Evolutionary conservation across 1,140 invertebrate genomes (phyloP).

Genomic region (Propsilocerus akamusi): DNA sequence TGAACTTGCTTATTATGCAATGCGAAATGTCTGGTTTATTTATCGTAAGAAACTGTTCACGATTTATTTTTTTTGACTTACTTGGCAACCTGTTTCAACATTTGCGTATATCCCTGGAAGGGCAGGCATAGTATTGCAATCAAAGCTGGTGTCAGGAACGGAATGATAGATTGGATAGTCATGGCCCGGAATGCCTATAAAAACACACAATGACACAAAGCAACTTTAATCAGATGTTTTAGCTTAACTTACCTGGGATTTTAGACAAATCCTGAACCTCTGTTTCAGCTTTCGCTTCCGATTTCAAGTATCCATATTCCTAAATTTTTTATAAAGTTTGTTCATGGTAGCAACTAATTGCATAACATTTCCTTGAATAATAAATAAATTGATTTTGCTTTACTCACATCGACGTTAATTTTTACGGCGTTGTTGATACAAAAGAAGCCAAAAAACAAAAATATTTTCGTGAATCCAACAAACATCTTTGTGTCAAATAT

Average conservation of each 20-base stretch:
- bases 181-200: conserved; percentile 38
- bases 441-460: too few species aligned
- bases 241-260: conserved; percentile 36
- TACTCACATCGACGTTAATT: too few species aligned
- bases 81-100: conserved; percentile 70
- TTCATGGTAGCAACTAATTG: too few species aligned
- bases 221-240: not conserved
- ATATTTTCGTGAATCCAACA: too few species aligned
- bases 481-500: too few species aligned
- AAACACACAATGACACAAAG: conserved; percentile 6
- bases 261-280: conserved; percentile 56
- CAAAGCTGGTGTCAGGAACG: conserved; percentile 59
- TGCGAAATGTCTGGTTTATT: not conserved
- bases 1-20: too few species aligned
- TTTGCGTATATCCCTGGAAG: conserved; percentile 74
- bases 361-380: too few species aligned
- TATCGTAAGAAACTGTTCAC: not conserved
- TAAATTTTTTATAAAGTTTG: too few species aligned
- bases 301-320: too few species aligned
- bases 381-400: too few species aligned
- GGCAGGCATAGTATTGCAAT: conserved; percentile 51
- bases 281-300: too few species aligned
- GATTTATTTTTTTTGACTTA: conserved; percentile 16
- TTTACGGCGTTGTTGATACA: too few species aligned
- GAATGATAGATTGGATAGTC: conserved; percentile 60